Conservation (phyloP, 2,797 vertebrate genomes). For the Falco novaeseelandiae region DNA sequence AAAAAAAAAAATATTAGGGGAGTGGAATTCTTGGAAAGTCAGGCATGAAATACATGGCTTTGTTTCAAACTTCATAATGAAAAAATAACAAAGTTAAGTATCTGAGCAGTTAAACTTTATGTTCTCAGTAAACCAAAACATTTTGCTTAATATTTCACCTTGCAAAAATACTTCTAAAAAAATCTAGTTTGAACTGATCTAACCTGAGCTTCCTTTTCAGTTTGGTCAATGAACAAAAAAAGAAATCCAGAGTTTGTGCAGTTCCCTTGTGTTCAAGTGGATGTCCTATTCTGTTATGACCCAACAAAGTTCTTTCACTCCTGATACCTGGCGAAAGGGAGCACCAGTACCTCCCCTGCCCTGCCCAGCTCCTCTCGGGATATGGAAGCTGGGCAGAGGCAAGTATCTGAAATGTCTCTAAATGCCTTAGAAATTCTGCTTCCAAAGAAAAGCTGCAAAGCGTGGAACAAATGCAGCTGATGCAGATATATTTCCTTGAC, state of each 20-base stretch:
- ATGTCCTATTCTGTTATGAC: background rate
- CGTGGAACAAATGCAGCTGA: background rate
- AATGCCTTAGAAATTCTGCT: background rate
- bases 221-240: background rate
- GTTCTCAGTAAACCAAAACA: conserved; percentile 8
- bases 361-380: background rate
- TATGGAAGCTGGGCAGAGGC: background rate
- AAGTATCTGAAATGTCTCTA: background rate
- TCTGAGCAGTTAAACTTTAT: background rate
- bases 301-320: background rate
- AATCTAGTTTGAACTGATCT: background rate
- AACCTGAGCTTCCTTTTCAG: background rate
- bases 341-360: rapidly evolving
- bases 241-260: background rate
- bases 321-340: background rate
- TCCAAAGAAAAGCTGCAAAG: background rate
- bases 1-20: background rate
- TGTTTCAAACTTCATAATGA: conserved; percentile 43
- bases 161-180: background rate
- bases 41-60: conserved; percentile 25
- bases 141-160: conserved; percentile 37
- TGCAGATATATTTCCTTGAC: background rate
- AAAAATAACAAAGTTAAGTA: conserved; percentile 46
- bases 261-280: background rate
- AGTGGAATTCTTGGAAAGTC: conserved; percentile 46